A percentile compares a stretch with the other conserved stretches of the same genome.
Conservation (phyloP, 2,888 invertebrate species). For the Leptinotarsa haldemani region DNA sequence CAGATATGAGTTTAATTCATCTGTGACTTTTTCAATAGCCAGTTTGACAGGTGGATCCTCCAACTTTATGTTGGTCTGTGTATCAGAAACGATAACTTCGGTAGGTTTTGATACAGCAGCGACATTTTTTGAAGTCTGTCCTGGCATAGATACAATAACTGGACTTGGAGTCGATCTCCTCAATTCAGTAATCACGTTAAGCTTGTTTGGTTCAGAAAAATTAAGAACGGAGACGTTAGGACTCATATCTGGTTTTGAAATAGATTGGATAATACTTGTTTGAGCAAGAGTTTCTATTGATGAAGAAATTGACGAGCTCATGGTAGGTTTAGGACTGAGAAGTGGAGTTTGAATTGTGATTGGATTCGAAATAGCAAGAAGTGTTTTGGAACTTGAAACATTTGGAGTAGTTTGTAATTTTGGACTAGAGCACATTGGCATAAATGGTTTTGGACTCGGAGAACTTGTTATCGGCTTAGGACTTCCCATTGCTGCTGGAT, state of each 20-base stretch:
- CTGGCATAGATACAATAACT: conserved; percentile 62
- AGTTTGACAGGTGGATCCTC: conserved; percentile 45
- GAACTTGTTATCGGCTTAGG: conserved; percentile 30
- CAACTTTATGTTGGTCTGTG: conserved; percentile 41
- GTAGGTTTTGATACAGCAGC: conserved; percentile 15
- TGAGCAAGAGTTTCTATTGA: conserved; percentile 7
- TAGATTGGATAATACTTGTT: conserved; percentile 11
- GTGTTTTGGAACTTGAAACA: conserved; percentile 37
- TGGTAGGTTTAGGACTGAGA: conserved; percentile 9
- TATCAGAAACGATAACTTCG: conserved; percentile 3
- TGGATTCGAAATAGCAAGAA: conserved; percentile 30
- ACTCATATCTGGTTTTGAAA: conserved; percentile 20
- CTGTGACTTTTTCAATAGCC: conserved; percentile 60
- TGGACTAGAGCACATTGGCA: conserved; percentile 31
- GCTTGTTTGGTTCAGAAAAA: conserved; percentile 20
- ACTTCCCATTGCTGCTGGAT: conserved; percentile 28
- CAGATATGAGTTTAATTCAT: conserved; percentile 58
- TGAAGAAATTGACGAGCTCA: conserved; percentile 17
- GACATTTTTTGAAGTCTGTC: background rate
- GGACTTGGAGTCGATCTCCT: conserved; percentile 66
- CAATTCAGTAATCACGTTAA: conserved; percentile 28
- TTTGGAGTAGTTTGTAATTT: conserved; percentile 27
- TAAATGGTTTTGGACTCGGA: conserved; percentile 39
- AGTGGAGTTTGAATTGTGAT: background rate
- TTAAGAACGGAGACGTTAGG: conserved; percentile 25